Conservation (phyloP, 2,797 vertebrate genomes). For the Lepus townsendii region DNA sequence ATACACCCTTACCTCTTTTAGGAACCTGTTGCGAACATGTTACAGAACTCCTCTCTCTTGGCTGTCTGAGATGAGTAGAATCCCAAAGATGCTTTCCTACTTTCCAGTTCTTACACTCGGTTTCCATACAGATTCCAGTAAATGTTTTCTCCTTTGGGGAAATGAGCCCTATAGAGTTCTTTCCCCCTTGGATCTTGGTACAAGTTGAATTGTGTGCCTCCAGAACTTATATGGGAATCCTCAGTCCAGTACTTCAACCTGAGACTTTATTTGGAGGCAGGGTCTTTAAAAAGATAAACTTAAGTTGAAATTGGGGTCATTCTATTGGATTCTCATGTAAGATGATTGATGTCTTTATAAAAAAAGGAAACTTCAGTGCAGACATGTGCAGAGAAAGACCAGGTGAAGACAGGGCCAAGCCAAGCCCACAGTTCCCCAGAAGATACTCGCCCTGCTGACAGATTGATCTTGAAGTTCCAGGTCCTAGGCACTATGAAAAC, state of each 20-base stretch:
- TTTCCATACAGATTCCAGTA: neutral
- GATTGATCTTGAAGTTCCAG: neutral
- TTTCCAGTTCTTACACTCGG: neutral
- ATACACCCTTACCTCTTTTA: neutral
- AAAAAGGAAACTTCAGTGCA: neutral
- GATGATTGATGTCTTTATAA: neutral
- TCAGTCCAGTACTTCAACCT: neutral
- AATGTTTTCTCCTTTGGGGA: neutral
- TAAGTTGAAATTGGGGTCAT: neutral
- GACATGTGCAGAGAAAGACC: too few relatives aligned
- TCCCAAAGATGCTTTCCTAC: neutral
- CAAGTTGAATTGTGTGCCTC: neutral
- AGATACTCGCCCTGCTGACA: neutral
- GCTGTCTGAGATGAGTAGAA: neutral
- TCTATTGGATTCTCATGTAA: neutral
- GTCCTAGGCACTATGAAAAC: neutral
- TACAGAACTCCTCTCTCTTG: neutral
- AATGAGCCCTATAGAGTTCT: neutral
- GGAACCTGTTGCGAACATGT: neutral
- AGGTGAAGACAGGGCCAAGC: neutral
- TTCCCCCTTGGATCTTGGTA: slow-evolving; percentile 8
- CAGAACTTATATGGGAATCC: neutral
- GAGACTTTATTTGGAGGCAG: neutral
- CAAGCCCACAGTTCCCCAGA: neutral
- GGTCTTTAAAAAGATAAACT: neutral